phyloP scores from a whole-genome alignment of 2,797 vertebrate genomes.

The Oreortyx pictus region DNA sequence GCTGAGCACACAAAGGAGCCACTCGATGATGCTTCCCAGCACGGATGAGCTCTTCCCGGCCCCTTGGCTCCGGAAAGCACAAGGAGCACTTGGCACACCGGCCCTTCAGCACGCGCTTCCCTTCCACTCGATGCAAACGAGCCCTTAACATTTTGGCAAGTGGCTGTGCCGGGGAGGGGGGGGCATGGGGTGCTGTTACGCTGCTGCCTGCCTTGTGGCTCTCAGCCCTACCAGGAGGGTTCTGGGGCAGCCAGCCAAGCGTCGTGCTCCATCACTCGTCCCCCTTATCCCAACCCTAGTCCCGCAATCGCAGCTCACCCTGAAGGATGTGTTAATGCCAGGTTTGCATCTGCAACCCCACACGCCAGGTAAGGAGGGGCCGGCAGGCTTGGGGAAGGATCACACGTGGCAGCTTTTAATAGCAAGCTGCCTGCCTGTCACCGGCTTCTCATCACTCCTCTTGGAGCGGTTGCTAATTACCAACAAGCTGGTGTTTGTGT shows the following conservation, averaged over 20 bases:
- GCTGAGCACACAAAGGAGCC: neutral
- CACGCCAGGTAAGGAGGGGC: slow-evolving; percentile 60
- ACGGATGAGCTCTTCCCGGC: neutral
- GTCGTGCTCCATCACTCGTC: neutral
- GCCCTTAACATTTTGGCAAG: slow-evolving; percentile 59
- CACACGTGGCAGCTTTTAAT: slow-evolving; percentile 76
- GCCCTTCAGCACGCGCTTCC: neutral
- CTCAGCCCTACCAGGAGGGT: neutral
- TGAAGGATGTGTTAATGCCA: slow-evolving; percentile 2
- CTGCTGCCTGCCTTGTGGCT: neutral
- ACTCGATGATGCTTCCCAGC: neutral
- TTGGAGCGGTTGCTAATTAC: slow-evolving; percentile 70
- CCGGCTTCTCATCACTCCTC: slow-evolving; percentile 61
- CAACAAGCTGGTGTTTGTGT: slow-evolving; percentile 40
- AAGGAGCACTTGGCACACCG: neutral
- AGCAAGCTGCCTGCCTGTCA: slow-evolving; percentile 69
- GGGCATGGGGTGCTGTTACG: neutral
- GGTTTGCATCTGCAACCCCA: slow-evolving; percentile 53
- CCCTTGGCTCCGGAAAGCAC: neutral
- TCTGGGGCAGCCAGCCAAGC: fast-evolving
- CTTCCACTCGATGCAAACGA: slow-evolving; percentile 27
- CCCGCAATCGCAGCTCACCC: slow-evolving; percentile 30
- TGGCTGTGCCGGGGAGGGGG: neutral
- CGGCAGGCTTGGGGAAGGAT: slow-evolving; percentile 59
- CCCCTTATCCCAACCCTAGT: fast-evolving